A percentile compares a stretch with the other conserved stretches of the same genome.
These are phyloP conservation scores for Dromas ardeola DNA, from an alignment of 2,113 vertebrate genomes.

Conservation along the genomic window DNA sequence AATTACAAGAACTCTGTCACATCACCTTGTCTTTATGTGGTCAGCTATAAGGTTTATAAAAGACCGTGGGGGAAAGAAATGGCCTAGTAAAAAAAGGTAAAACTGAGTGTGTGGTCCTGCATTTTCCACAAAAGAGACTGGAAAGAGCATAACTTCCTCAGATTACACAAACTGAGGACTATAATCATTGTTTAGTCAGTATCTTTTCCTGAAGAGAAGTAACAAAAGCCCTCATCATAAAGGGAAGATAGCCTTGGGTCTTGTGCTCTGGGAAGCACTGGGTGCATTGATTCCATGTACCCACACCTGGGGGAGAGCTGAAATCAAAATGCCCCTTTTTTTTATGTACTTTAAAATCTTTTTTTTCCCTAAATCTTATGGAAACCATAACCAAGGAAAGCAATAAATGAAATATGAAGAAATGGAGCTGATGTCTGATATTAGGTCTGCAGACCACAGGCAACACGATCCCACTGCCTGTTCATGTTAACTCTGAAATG, in stretches of 20 bases:
- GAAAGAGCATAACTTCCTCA: background rate
- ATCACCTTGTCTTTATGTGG: background rate
- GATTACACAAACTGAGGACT: background rate
- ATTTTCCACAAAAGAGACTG: background rate
- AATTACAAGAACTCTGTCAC: background rate
- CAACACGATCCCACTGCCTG: background rate
- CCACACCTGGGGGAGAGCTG: background rate
- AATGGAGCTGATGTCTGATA: background rate
- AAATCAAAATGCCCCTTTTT: background rate
- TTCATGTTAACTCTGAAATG: background rate
- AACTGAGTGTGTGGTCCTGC: background rate
- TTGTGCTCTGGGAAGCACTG: accelerated
- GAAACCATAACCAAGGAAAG: background rate
- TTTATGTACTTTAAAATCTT: background rate
- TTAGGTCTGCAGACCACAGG: background rate
- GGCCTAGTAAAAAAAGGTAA: background rate
- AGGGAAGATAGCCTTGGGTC: background rate
- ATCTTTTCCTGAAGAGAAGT: background rate
- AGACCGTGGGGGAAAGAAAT: background rate
- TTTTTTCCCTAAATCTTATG: background rate
- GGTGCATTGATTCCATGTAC: background rate
- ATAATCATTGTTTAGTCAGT: background rate
- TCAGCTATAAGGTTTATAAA: background rate
- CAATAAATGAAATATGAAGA: background rate
- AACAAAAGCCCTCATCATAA: background rate